phyloP scores from a whole-genome alignment of 2,888 invertebrate species.

The Psylliodes chrysocephalus region DNA sequence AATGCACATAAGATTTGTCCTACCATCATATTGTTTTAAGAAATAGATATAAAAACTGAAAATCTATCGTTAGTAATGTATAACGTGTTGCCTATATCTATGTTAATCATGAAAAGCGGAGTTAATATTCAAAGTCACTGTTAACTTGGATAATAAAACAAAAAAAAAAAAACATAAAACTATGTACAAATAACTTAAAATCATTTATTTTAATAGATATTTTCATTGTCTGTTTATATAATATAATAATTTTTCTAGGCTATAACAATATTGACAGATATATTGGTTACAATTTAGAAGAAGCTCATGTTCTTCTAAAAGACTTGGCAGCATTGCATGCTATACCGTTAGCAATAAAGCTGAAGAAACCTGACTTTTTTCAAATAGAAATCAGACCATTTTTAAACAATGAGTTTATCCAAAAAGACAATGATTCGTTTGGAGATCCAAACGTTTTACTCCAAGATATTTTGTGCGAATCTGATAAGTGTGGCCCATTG shows the following conservation, averaged over 20 bases:
- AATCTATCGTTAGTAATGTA: too few relatives aligned
- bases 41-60: too few relatives aligned
- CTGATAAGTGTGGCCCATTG: not conserved
- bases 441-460: not conserved
- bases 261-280: slow-evolving; percentile 63
- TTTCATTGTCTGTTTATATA: not conserved
- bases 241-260: slow-evolving; percentile 51
- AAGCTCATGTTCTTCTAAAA: slow-evolving; percentile 60
- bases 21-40: too few relatives aligned
- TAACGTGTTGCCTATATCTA: too few relatives aligned
- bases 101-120: too few relatives aligned
- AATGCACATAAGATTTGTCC: too few relatives aligned
- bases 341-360: slow-evolving; percentile 65
- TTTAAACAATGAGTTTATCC: not conserved
- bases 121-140: too few relatives aligned
- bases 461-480: not conserved
- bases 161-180: too few relatives aligned
- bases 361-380: slow-evolving; percentile 59
- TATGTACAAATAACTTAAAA: too few relatives aligned
- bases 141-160: too few relatives aligned
- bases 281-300: slow-evolving; percentile 63
- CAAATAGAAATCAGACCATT: slow-evolving; percentile 52
- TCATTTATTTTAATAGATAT: not conserved
- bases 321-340: slow-evolving; percentile 67
- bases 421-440: not conserved